Conservation (phyloP, 2,888 invertebrate genomes). For the Idaea aversata region DNA sequence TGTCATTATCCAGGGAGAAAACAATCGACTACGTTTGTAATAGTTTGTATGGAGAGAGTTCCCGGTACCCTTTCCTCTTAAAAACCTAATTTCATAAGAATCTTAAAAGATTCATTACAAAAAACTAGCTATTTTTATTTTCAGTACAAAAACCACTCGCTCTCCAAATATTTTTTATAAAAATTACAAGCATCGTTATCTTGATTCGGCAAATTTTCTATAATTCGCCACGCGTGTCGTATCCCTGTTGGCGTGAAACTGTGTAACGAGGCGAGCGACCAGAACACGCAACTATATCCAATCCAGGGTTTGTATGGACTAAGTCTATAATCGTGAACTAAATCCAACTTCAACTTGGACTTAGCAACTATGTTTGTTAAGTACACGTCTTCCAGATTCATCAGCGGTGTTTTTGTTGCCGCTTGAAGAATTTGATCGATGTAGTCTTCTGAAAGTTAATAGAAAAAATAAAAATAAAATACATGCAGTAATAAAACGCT, state of each 20-base stretch:
- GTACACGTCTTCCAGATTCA: constrained; percentile 86
- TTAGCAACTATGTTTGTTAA: constrained; percentile 85
- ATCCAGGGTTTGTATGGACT: constrained; percentile 49
- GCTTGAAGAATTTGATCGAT: constrained; percentile 68
- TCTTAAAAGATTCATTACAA: neutral
- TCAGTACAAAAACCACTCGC: constrained; percentile 41
- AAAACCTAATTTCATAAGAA: no score
- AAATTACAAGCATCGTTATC: constrained; percentile 33
- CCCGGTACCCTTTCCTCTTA: no score
- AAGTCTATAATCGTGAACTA: constrained; percentile 81
- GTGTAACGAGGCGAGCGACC: constrained; percentile 48
- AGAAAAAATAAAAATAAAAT: constrained; percentile 7
- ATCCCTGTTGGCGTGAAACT: constrained; percentile 48
- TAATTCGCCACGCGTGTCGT: constrained; percentile 38
- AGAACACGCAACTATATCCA: constrained; percentile 44
- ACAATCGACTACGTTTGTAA: no score
- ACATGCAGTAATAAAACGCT: neutral
- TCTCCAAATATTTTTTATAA: constrained; percentile 36
- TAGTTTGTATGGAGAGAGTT: no score
- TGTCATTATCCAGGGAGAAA: no score
- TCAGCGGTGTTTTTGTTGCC: constrained; percentile 78
- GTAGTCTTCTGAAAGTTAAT: constrained; percentile 50
- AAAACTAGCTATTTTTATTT: neutral
- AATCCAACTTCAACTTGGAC: constrained; percentile 65
- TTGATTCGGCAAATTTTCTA: constrained; percentile 27